A percentile compares a stretch with the other conserved stretches of the same genome.
phyloP scores from a whole-genome alignment of 2,797 vertebrate species.

The Phataginus tricuspis region DNA sequence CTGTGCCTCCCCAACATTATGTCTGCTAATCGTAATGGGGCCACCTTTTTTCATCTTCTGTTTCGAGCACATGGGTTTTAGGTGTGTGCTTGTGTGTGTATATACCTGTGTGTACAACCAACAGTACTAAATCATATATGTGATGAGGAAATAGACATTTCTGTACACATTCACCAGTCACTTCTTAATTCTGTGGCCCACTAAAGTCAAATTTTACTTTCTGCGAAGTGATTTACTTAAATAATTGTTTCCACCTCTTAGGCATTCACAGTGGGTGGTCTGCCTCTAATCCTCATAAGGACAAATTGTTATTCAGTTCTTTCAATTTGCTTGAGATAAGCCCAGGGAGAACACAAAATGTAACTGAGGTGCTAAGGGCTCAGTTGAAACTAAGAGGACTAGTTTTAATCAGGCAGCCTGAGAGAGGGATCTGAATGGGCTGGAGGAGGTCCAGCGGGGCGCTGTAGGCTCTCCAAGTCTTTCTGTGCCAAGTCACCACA shows the following conservation, averaged over 20 bases:
- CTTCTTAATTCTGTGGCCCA: background rate
- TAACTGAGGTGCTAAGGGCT: background rate
- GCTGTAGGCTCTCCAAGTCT: background rate
- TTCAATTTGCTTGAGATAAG: slow-evolving; percentile 4
- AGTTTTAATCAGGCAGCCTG: background rate
- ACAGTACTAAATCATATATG: background rate
- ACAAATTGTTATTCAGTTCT: background rate
- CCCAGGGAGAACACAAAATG: background rate
- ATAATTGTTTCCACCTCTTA: background rate
- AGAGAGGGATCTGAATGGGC: background rate
- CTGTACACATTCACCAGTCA: background rate
- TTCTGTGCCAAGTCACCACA: slow-evolving; percentile 35
- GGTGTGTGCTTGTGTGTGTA: background rate
- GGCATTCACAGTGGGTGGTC: background rate
- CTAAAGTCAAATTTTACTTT: background rate
- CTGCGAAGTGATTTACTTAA: background rate
- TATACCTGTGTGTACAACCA: background rate
- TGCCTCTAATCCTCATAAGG: background rate
- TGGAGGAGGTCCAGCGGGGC: background rate
- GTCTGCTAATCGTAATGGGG: too few species aligned
- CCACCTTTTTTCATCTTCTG: background rate
- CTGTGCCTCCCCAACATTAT: too few species aligned
- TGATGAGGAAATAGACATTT: background rate
- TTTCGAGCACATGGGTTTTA: background rate
- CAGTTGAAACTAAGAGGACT: background rate